Evolutionary conservation across 1,140 invertebrate species (phyloP), one percentile per base, ranked within the genome.

Genomic region (Pissodes strobi): DNA sequence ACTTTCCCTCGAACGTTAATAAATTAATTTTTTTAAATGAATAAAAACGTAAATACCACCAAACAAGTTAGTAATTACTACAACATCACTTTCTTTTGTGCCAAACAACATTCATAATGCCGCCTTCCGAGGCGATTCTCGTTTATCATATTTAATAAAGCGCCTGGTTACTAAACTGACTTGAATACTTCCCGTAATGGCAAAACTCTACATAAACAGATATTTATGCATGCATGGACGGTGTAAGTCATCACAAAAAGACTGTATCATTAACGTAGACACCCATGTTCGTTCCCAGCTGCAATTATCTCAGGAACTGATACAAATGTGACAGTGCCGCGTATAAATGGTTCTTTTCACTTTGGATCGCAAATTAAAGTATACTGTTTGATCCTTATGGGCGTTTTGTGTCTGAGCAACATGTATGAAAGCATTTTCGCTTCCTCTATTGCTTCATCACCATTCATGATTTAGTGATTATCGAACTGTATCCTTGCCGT

Each of bases 191-290:
- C 21, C 48, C 22, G 23, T 13, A 25, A 30, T 51, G 48, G 48
- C 21, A 51, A 51, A 51, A 51, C 48, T 51, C 48, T 17, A 21
- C 22, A 27, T 30, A 27, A 51, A 51, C 48, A 51, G 48, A 51
- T 51, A 25, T 23, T 27, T 27, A 51, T 51, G 12, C 23, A 51
- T 51, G 48, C 48, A 51, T 51, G n/a, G 2, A 51, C 17, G 48
- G 45, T 51, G 48, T 23, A 51, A 51, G 48, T 30, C 48, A 51
- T 51, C 48, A 51, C 48, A 51, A 51, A 51, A 51, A 51, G 48
- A 51, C 23, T 51, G 48, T 51, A 27, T 45, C 41, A 45, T 45
- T 45, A 51, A 27, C 23, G 48, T 51, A 51, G 48, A 51, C 25
- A 49, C 46, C 22, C 46, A 17, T 23, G 12, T 45, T 45, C 41